These are phyloP conservation scores for Drosophila sp. DNA, from an alignment of 1,140 invertebrate genomes.

Conservation along the genomic window DNA sequence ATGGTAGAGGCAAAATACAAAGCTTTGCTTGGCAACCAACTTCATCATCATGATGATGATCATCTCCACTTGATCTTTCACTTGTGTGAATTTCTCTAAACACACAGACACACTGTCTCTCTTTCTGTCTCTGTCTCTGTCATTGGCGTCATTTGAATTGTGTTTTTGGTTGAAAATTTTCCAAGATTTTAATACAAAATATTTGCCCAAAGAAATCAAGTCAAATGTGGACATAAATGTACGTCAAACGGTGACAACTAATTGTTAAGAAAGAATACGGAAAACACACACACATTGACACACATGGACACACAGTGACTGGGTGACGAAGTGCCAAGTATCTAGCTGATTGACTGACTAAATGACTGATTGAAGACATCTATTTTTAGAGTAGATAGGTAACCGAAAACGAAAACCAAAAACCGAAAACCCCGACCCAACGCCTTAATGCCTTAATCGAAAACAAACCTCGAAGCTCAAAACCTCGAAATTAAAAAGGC, in stretches of 20 bases:
- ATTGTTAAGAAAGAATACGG: constrained; percentile 37
- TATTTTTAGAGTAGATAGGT: constrained; percentile 40
- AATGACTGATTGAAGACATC: constrained; percentile 41
- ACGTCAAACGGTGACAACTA: constrained; percentile 52
- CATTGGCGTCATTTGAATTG: constrained; percentile 1
- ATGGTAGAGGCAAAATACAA: constrained; percentile 1
- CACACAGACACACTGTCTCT: too few relatives aligned
- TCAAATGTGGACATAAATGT: background rate
- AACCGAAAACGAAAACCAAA: background rate
- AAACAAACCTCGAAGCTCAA: background rate
- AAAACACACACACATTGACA: too few relatives aligned
- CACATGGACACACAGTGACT: too few relatives aligned
- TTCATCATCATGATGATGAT: background rate
- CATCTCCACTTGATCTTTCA: constrained; percentile 7
- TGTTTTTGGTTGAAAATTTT: too few relatives aligned
- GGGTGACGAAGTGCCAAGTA: constrained; percentile 43
- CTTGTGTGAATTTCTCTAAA: constrained; percentile 1
- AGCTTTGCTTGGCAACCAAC: constrained; percentile 5
- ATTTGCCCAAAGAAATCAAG: background rate
- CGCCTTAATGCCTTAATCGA: background rate
- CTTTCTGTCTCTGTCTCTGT: background rate
- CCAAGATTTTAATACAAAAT: background rate
- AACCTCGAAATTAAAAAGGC: background rate
- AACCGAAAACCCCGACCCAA: background rate
- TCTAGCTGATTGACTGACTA: constrained; percentile 27